phyloP scores from a whole-genome alignment of 2,113 vertebrate species.

The Caranx ignobilis region DNA sequence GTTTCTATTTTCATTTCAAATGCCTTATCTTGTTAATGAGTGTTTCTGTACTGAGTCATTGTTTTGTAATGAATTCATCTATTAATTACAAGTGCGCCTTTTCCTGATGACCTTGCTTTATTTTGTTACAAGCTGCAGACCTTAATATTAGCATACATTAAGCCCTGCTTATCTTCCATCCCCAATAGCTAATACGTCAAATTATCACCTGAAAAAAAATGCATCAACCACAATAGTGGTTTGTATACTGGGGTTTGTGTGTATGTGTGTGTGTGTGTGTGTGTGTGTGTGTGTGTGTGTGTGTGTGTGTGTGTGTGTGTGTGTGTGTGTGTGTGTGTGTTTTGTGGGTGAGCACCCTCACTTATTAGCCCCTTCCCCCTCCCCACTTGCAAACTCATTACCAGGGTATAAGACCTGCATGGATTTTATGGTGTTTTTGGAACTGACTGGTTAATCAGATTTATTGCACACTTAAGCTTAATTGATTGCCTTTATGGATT shows the following conservation, averaged over 20 bases:
- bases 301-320: conserved; percentile 22
- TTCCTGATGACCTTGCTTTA: conserved; percentile 79
- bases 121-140: conserved; percentile 72
- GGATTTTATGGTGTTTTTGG: conserved; percentile 85
- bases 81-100: conserved; percentile 71
- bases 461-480: conserved; percentile 86
- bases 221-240: conserved; percentile 30
- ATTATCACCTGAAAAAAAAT: conserved; percentile 61
- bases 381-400: conserved; percentile 79
- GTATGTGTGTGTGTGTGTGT: conserved; percentile 14
- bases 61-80: conserved; percentile 76
- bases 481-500: conserved; percentile 85
- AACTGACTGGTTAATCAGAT: conserved; percentile 85
- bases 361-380: conserved; percentile 68
- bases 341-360: conserved; percentile 65
- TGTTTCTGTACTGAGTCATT: conserved; percentile 71
- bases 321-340: conserved; percentile 29
- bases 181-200: conserved; percentile 74
- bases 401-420: conserved; percentile 79
- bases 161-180: conserved; percentile 78
- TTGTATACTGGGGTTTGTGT: conserved; percentile 19
- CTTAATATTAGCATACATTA: conserved; percentile 80
- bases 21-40: conserved; percentile 73
- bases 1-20: conserved; percentile 69
- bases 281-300: conserved; percentile 34